Percentiles rank a stretch among this genome's conserved stretches.
These are phyloP conservation scores for Platynereis dumerilii DNA, from an alignment of 2,888 invertebrate genomes.

Conservation along the genomic window DNA sequence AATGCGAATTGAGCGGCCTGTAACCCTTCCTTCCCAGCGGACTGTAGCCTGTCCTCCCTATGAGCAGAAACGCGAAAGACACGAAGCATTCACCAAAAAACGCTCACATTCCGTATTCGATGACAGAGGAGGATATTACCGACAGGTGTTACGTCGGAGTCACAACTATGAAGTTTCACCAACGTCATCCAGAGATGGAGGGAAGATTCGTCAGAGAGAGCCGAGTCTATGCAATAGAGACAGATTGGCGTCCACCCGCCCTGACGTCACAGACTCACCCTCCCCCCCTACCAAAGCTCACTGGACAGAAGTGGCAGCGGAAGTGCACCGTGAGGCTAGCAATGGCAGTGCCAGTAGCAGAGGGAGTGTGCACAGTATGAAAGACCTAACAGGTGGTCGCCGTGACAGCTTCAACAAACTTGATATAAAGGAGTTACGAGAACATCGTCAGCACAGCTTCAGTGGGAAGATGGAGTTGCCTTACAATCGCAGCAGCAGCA, in stretches of 20 bases:
- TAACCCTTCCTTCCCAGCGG: constrained; percentile 45
- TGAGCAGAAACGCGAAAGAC: not conserved
- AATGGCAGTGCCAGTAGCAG: not conserved
- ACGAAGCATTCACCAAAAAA: not conserved
- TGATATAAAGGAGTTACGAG: no score
- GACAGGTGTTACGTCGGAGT: constrained; percentile 5
- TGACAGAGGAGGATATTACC: not conserved
- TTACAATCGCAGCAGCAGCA: constrained; percentile 1
- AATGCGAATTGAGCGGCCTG: constrained; percentile 41
- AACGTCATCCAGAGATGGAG: not conserved
- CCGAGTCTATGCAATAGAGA: not conserved
- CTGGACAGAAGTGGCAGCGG: constrained; percentile 42
- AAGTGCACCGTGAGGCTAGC: constrained; percentile 37
- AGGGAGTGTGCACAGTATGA: not conserved
- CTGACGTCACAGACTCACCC: constrained; percentile 11
- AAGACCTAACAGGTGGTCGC: no score
- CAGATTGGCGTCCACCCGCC: constrained; percentile 5
- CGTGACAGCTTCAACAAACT: no score
- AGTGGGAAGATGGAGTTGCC: no score
- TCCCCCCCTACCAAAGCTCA: constrained; percentile 36
- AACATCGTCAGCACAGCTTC: no score
- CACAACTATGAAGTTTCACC: constrained; percentile 3
- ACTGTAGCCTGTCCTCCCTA: constrained; percentile 39
- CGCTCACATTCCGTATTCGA: no score
- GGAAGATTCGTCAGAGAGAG: not conserved